Conservation (phyloP, 1,140 invertebrate species). For the Apis cerana region DNA sequence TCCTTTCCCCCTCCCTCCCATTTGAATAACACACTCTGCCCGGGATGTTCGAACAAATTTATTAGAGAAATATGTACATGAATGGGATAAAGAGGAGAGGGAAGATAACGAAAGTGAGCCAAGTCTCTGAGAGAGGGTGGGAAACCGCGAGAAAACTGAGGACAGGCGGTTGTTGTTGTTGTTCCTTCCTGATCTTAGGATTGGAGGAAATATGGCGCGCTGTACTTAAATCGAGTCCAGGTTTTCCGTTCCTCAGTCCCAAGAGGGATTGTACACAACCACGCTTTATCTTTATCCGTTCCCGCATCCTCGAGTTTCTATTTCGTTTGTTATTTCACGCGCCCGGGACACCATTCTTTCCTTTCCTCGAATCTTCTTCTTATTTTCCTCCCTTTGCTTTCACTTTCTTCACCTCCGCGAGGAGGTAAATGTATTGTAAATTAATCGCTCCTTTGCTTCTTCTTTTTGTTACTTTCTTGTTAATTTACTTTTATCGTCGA, state of each 20-base stretch:
- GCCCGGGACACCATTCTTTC: neutral
- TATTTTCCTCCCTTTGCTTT: neutral
- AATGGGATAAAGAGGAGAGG: neutral
- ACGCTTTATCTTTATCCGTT: neutral
- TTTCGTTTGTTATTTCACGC: conserved; percentile 5
- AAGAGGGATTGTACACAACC: no score
- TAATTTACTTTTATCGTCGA: no score
- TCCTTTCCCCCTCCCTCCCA: neutral
- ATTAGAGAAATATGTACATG: conserved; percentile 32
- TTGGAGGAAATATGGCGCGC: conserved; percentile 3
- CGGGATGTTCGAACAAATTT: neutral
- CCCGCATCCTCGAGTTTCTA: conserved; percentile 9
- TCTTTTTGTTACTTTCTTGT: no score
- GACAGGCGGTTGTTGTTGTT: neutral
- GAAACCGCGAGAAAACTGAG: neutral
- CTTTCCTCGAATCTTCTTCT: neutral
- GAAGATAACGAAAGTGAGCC: neutral
- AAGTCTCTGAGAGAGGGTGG: neutral
- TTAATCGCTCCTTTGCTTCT: no score
- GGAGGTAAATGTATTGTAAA: neutral
- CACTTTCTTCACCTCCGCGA: neutral
- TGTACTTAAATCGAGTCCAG: conserved; percentile 26
- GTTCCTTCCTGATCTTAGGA: neutral
- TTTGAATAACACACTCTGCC: neutral
- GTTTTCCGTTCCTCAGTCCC: neutral